Evolutionary conservation across 2,888 invertebrate species (phyloP).

Genomic region (Drosophila birchii): DNA sequence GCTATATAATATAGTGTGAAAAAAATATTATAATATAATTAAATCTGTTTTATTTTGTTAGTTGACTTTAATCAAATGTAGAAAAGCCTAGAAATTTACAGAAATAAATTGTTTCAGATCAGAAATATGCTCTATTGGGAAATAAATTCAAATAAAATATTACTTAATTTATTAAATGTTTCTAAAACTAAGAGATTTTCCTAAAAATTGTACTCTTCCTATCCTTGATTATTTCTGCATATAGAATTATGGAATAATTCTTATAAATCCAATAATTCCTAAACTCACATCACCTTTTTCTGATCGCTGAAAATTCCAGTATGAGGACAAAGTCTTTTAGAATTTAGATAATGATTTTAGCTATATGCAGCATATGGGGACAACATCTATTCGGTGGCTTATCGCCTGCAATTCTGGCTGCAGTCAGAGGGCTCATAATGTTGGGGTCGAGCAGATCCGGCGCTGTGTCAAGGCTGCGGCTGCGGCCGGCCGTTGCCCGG

Average conservation of each 20-base stretch:
- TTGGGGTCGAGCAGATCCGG: constrained; percentile 48
- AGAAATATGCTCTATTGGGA: no score
- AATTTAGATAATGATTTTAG: constrained; percentile 17
- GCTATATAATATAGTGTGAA: not conserved
- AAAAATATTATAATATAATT: not conserved
- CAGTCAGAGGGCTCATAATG: constrained; percentile 15
- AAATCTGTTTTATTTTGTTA: not conserved
- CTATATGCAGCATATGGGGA: constrained; percentile 6
- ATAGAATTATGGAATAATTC: not conserved
- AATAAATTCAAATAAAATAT: no score
- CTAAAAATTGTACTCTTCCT: no score
- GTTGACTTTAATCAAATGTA: not conserved
- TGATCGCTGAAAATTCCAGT: not conserved
- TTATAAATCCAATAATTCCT: not conserved
- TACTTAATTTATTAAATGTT: no score
- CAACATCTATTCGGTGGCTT: constrained; percentile 14
- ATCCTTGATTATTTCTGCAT: no score
- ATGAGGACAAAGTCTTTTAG: not conserved
- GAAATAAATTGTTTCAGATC: not conserved
- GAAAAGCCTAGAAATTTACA: not conserved
- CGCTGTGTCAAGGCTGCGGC: constrained; percentile 42
- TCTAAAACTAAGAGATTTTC: no score
- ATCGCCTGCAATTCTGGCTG: constrained; percentile 30
- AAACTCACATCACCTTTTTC: not conserved
- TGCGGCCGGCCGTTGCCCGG: constrained; percentile 30